A percentile compares a stretch with the other conserved stretches of the same genome.
Conservation (phyloP, 2,113 vertebrate genomes). For the Stegastes partitus region DNA sequence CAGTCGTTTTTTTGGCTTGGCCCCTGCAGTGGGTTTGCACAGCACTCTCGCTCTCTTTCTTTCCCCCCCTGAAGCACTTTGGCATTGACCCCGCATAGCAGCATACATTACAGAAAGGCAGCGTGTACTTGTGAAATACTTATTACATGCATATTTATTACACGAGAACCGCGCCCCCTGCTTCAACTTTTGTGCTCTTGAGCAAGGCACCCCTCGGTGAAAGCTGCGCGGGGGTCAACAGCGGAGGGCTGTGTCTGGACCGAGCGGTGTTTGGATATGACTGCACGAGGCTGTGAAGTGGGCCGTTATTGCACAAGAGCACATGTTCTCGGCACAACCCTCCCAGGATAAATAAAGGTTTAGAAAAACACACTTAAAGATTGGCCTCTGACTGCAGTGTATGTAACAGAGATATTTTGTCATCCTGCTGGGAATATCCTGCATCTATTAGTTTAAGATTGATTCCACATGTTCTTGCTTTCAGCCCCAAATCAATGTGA, state of each 20-base stretch:
- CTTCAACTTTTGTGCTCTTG: slow-evolving; percentile 29
- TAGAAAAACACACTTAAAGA: slow-evolving; percentile 26
- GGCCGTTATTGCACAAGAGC: slow-evolving; percentile 42
- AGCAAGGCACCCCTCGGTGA: slow-evolving; percentile 38
- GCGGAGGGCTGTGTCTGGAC: slow-evolving; percentile 30
- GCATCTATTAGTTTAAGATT: slow-evolving; percentile 53
- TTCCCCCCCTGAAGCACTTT: slow-evolving; percentile 62
- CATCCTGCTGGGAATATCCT: slow-evolving; percentile 33
- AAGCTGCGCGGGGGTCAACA: slow-evolving; percentile 7
- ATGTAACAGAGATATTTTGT: slow-evolving; percentile 42
- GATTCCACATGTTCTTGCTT: slow-evolving; percentile 50
- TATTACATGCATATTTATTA: slow-evolving; percentile 41
- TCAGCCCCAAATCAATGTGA: slow-evolving; percentile 39
- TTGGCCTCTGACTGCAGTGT: slow-evolving; percentile 41
- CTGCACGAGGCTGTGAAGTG: slow-evolving; percentile 43
- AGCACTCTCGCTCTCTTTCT: slow-evolving; percentile 52
- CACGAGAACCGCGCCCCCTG: slow-evolving; percentile 30
- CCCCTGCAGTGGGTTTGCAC: slow-evolving; percentile 57
- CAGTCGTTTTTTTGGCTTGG: slow-evolving; percentile 64
- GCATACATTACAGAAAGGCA: slow-evolving; percentile 61
- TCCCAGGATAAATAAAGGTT: slow-evolving; percentile 56
- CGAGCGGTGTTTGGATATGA: slow-evolving; percentile 17
- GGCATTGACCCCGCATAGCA: slow-evolving; percentile 57
- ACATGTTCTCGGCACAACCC: slow-evolving; percentile 41
- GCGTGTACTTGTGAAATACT: slow-evolving; percentile 68